Evolutionary conservation across 1,140 invertebrate species (phyloP), one percentile per base, ranked within the genome.

Genomic region (Heliconius nattereri): DNA sequence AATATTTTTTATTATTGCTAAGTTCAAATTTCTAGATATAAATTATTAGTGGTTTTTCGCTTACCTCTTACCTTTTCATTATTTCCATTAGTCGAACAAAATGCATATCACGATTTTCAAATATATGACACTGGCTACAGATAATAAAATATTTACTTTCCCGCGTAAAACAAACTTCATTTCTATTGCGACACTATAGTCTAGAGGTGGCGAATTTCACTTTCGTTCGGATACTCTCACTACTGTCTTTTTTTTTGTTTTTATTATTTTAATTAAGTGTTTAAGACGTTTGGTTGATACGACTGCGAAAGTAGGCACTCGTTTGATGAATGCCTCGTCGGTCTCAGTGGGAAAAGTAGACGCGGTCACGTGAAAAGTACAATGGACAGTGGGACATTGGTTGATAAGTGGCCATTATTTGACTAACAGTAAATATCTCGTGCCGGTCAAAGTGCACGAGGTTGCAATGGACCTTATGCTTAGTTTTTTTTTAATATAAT

Each of bases 31-130:
- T 52, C 49, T 20, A 52, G 1, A 1, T 20, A 52, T 7, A 52
- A 20, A 23, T 23, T 57, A 23, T 57, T n/a, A 9, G 20, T n/a
- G 23, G 2, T 57, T 23, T n/a, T 72, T 80, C 8, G 54, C 83
- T 78, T 85, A 91, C 90, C 90, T 60, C 83, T 78, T 85, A 91
- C 90, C 90, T 89, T 85, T 91, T 90, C 45, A 90, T 77, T 54
- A 90, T 80, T 78, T 90, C 88, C 82, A 88, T 81, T 13, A 85
- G 37, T 73, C 78, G 84, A 78, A 70, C 60, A 85, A 78, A 82
- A 74, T 77, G 75, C 86, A 88, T 90, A 81, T 80, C 83, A 80
- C 52, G 66, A 37, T 52, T 73, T 73, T 16, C 60, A 66, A 66
- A 66, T 66, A 66, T 66, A 11, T 26, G 13, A 74, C 76, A 81